These are phyloP conservation scores for Sepiola atlantica DNA, from an alignment of 2,888 invertebrate genomes.

Conservation along the genomic window DNA sequence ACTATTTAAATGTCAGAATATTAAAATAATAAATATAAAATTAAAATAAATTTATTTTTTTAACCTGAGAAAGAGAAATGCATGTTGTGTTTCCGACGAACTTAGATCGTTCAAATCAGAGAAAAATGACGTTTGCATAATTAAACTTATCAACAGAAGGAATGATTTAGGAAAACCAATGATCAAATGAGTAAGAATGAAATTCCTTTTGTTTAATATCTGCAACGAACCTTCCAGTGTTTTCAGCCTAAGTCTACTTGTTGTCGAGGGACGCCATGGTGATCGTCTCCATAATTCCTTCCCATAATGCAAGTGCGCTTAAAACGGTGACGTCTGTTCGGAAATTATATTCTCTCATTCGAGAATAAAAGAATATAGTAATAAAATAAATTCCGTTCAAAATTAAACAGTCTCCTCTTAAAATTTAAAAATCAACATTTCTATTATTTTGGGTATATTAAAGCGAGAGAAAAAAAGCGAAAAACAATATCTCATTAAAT, in stretches of 20 bases:
- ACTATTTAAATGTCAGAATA: neutral
- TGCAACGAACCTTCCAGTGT: neutral
- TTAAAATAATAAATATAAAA: neutral
- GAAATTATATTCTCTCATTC: neutral
- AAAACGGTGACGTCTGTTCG: neutral
- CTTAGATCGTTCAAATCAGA: neutral
- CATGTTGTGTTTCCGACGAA: neutral
- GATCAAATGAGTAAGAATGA: neutral
- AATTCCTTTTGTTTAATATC: neutral
- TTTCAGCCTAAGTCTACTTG: neutral
- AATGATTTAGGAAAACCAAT: neutral
- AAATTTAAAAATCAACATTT: too few relatives aligned
- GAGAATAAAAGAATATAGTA: neutral
- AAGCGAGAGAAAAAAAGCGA: too few relatives aligned
- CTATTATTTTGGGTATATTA: too few relatives aligned
- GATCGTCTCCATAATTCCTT: constrained; percentile 11
- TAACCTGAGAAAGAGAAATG: neutral
- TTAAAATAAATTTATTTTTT: neutral
- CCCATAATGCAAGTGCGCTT: neutral
- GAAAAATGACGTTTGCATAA: neutral
- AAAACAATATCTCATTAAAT: too few relatives aligned
- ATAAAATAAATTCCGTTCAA: too few relatives aligned
- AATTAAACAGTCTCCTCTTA: too few relatives aligned
- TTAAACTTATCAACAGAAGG: neutral
- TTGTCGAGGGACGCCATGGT: constrained; percentile 32